A percentile compares a stretch with the other conserved stretches of the same genome.
These are phyloP conservation scores for Myopa tessellatipennis DNA, from an alignment of 2,888 invertebrate species.

Conservation along the genomic window DNA sequence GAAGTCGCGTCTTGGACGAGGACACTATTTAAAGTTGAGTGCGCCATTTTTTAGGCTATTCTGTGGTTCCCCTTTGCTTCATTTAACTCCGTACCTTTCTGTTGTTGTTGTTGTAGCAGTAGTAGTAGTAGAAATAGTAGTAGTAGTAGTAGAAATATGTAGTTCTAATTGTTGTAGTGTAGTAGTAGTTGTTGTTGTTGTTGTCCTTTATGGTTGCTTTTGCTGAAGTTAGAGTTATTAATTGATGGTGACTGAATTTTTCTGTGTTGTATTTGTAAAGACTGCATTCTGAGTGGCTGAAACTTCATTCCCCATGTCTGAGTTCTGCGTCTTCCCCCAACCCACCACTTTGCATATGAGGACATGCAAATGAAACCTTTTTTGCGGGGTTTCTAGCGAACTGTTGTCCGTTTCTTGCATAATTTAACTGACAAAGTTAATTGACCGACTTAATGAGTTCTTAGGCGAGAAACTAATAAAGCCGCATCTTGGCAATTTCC, in stretches of 20 bases:
- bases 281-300: neutral
- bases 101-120: neutral
- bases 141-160: neutral
- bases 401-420: neutral
- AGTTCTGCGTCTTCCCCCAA: neutral
- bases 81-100: neutral
- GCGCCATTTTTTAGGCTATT: conserved; percentile 23
- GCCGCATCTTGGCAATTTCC: neutral
- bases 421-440: conserved; percentile 36
- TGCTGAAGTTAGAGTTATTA: conserved; percentile 26
- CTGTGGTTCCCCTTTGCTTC: neutral
- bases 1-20: conserved; percentile 33
- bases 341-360: neutral
- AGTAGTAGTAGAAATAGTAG: neutral
- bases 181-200: neutral
- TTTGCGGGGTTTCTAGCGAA: neutral
- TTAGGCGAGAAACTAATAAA: conserved; percentile 5
- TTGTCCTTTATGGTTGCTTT: conserved; percentile 6
- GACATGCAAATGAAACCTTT: neutral
- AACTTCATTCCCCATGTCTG: too few relatives aligned
- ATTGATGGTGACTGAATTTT: conserved; percentile 29
- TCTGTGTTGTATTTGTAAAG: conserved; percentile 7
- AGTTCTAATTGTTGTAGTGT: neutral
- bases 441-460: conserved; percentile 45
- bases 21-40: conserved; percentile 24